Percentiles rank a stretch among this genome's conserved stretches.
These are phyloP conservation scores for Diploptera punctata DNA, from an alignment of 2,888 invertebrate genomes.

Conservation along the genomic window DNA sequence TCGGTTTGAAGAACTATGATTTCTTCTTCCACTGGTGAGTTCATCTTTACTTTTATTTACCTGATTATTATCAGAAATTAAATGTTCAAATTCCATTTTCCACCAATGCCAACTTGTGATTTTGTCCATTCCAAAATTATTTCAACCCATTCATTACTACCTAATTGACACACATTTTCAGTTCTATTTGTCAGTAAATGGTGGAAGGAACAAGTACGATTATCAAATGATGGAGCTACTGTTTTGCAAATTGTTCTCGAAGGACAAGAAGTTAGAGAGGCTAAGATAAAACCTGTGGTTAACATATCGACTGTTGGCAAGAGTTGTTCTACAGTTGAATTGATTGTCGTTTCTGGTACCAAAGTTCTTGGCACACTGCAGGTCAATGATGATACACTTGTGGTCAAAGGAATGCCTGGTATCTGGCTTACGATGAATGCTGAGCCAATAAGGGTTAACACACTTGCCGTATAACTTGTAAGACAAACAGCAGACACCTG, in stretches of 20 bases:
- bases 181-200: not conserved
- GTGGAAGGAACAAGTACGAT: not conserved
- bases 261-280: slow-evolving; percentile 14
- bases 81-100: not conserved
- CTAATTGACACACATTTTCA: not conserved
- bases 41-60: not conserved
- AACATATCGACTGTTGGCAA: not conserved
- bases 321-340: not conserved
- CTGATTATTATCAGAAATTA: not conserved
- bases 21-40: too few relatives aligned
- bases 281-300: slow-evolving; percentile 43
- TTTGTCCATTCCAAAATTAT: not conserved
- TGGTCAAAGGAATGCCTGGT: slow-evolving; percentile 39
- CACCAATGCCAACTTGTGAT: not conserved
- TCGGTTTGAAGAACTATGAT: not conserved
- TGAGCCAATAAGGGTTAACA: slow-evolving; percentile 66
- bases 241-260: slow-evolving; percentile 45
- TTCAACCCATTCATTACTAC: not conserved
- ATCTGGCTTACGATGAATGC: slow-evolving; percentile 56
- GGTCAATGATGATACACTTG: slow-evolving; percentile 37
- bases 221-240: too few relatives aligned
- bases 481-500: slow-evolving; percentile 64
- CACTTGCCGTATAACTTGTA: slow-evolving; percentile 66
- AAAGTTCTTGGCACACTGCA: not conserved
- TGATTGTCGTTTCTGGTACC: not conserved